Percentiles rank a stretch among this genome's conserved stretches.
phyloP scores from a whole-genome alignment of 2,113 vertebrate genomes.

The Bambusicola thoracicus region DNA sequence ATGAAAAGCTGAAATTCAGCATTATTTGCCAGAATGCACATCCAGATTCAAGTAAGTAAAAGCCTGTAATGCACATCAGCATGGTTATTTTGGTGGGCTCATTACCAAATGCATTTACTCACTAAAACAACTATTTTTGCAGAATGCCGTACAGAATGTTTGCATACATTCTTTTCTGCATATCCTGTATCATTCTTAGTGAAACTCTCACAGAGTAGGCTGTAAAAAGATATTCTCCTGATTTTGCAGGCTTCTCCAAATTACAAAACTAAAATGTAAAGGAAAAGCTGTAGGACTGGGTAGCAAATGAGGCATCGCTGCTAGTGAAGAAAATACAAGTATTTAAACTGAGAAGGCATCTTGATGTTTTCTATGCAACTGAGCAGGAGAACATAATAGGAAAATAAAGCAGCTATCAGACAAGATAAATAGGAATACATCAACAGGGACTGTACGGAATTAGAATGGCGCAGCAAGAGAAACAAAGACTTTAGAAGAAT shows the following conservation, averaged over 20 bases:
- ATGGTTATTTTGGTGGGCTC: not conserved
- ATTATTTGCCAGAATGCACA: not conserved
- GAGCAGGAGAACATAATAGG: conserved; percentile 12
- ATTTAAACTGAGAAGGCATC: conserved; percentile 44
- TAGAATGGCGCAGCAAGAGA: not conserved
- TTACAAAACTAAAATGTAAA: not conserved
- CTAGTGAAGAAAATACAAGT: conserved; percentile 52
- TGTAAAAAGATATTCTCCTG: conserved; percentile 4
- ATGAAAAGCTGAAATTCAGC: not conserved
- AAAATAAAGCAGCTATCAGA: conserved; percentile 49
- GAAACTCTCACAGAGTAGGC: not conserved
- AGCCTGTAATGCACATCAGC: not conserved
- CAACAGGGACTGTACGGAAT: conserved; percentile 10
- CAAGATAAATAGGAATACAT: conserved; percentile 31
- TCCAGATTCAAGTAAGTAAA: not conserved
- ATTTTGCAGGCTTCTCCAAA: conserved; percentile 3
- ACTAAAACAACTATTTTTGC: not conserved
- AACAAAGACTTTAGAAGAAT: conserved; percentile 28
- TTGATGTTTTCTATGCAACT: not conserved
- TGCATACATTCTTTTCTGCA: not conserved
- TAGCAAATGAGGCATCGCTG: conserved; percentile 5
- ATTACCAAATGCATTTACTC: not conserved
- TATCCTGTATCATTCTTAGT: not conserved
- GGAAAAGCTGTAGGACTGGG: not conserved
- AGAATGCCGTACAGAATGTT: not conserved